Evolutionary conservation across 64 coral and sea anemone genomes (phyloP), one percentile per base, ranked within the genome.

Genomic region (Cladopsammia gracilis): DNA sequence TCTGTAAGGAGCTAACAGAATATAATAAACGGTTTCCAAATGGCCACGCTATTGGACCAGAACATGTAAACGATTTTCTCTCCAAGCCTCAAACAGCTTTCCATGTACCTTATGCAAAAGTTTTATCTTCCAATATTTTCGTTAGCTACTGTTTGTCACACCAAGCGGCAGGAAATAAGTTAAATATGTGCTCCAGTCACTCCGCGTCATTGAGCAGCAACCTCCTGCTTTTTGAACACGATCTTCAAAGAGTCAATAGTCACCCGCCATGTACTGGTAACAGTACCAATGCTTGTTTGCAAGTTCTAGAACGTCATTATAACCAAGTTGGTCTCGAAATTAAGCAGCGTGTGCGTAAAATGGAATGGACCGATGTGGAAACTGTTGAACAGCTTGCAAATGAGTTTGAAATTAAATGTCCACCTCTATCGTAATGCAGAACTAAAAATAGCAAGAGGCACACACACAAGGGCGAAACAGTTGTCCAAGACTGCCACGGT

Each of bases 81-180:
- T 52, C 20, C 26, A 13, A 68, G 47, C 89, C 89, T 3, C 89
- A 92, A 58, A 92, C 89, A 20, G 89, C 89, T 71, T 79, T 90
- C 20, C 88, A 92, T 84, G 62, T 25, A 25, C 3, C 8, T 6
- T 8, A 5, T 26, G 68, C 13, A 1, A 3, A 3, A 15, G 1
- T 20, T 3, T 0, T 56, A 69, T 8, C 48, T 48, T 7, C 24
- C 11, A 57, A 71, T 48, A 23, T 74, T 59, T 8, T 19, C 4
- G 44, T 5, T 11, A 92, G 89, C 19, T 83, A 72, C 26, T 92
- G 89, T 68, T 58, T 92, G 61, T 42, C 89, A 13, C 48, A 85
- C 0, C 24, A 65, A 20, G 48, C 89, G 42, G 89, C 77, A 22
- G 89, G 46, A 72, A 71, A 85, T 23, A 13, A 19, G 26, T 8